Base-by-base conservation (phyloP, 2,113 vertebrate genomes). In the Scomber colias region DNA sequence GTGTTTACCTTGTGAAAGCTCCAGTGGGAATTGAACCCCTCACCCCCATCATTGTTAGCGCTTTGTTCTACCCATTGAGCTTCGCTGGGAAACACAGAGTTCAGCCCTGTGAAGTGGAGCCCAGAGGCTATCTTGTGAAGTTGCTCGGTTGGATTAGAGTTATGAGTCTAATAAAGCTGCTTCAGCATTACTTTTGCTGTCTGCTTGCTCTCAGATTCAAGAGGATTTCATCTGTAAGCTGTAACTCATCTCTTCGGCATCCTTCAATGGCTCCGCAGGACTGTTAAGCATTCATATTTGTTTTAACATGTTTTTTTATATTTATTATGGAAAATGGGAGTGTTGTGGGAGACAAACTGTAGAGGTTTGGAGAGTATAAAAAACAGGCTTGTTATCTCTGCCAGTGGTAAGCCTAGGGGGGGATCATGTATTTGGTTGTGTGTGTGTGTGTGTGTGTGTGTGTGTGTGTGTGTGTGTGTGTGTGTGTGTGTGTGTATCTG, bases 91-190 rank as follows among this genome's bases (percentile, higher is more conserved):
- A 48, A 3, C 55, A 24, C 30, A 15, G 51, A 51, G 69, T 35
- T 51, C 0, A 48, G 55, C 17, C 27, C 50, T 11, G 1, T 46
- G 63, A 40, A 53, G 71, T 57, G 7, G 44, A 21, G 67, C 83
- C 67, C 83, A 48, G 51, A 69, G 77, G 57, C 77, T 11, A 17
- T 71, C 15, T 31, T 21, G 53, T 64, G 46, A 40, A 65, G 78
- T 59, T 55, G 67, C 17, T 79, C 57, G 16, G 55, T 64, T 60
- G 76, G 65, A 85, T 87, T 72, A 86, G 24, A 75, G 27, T 81
- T 82, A 75, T 53, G 49, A 70, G 30, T 74, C 60, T 77, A 71
- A 73, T 85, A 76, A 83, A 81, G 82, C 77, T 53, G 68, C 66
- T 54, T 12, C 57, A 17, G 59, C 60, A 0, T 75, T 44, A 63